Evolutionary conservation across 2,888 invertebrate genomes (phyloP).

Genomic region (Eurois occulta): DNA sequence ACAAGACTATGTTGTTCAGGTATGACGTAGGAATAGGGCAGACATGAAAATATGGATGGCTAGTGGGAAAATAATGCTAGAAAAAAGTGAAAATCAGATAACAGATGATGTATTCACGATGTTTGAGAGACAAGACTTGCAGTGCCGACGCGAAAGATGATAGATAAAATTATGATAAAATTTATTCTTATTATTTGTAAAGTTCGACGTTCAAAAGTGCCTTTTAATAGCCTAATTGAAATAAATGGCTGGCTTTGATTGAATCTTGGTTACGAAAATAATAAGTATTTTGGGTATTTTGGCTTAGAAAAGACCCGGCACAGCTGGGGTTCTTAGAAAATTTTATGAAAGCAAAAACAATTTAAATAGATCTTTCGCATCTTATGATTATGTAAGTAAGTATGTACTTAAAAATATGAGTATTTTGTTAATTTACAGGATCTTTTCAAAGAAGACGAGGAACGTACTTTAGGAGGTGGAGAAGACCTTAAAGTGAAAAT

Average conservation of each 20-base stretch:
- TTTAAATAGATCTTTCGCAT: neutral
- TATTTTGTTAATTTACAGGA: conserved; percentile 78
- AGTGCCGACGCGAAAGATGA: neutral
- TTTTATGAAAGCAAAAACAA: neutral
- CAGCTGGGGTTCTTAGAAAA: neutral
- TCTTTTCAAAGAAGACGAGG: conserved; percentile 84
- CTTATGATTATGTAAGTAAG: neutral
- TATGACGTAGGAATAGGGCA: conserved; percentile 46
- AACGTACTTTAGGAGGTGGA: conserved; percentile 70
- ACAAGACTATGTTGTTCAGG: conserved; percentile 69
- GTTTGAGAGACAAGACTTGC: neutral
- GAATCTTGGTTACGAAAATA: neutral
- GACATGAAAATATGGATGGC: neutral
- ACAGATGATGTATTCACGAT: neutral
- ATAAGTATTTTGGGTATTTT: neutral
- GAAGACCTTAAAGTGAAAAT: conserved; percentile 87
- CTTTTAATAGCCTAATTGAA: neutral
- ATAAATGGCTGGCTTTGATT: neutral
- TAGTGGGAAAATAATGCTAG: neutral
- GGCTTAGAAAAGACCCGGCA: neutral
- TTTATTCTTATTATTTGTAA: neutral
- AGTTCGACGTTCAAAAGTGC: neutral
- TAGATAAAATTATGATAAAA: neutral
- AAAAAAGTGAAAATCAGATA: neutral
- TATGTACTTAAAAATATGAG: neutral